Evolutionary conservation across 2,888 invertebrate species (phyloP).

Genomic region (Cataglyphis albicans): DNA sequence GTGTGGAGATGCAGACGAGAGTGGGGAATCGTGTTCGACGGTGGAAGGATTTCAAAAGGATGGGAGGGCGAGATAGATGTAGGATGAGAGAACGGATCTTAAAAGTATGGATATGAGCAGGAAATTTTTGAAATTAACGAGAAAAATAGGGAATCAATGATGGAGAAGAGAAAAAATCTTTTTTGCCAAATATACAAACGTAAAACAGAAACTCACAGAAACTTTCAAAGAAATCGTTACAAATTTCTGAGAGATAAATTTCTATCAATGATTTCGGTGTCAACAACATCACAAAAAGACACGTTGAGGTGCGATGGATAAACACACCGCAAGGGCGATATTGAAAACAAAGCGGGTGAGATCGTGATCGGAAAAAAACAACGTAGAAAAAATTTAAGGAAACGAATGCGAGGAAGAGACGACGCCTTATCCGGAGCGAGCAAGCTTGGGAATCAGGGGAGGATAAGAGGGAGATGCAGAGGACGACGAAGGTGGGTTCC

Average conservation of each 20-base stretch:
- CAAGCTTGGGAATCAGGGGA: conserved; percentile 67
- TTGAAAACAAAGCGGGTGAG: not conserved
- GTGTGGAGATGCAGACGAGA: conserved; percentile 52
- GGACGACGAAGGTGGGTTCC: conserved; percentile 64
- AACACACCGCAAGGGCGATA: not conserved
- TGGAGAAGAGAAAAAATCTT: not conserved
- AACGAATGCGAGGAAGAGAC: conserved; percentile 19
- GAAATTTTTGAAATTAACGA: not conserved
- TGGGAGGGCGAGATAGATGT: not conserved
- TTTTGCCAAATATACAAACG: not conserved
- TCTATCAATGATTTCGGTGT: not conserved
- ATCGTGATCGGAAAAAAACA: not conserved
- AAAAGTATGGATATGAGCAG: conserved; percentile 16
- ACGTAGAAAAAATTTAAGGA: not conserved
- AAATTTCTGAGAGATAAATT: not conserved
- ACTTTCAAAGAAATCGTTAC: not conserved
- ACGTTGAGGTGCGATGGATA: not conserved
- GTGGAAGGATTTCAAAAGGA: conserved; percentile 32
- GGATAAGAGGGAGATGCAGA: conserved; percentile 53
- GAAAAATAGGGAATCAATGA: not conserved
- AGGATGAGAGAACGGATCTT: conserved; percentile 19
- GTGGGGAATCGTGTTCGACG: conserved; percentile 54
- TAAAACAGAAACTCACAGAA: not conserved
- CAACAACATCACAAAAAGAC: not conserved
- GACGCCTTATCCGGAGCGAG: conserved; percentile 57